Evolutionary conservation across 2,888 invertebrate species (phyloP), one percentile per base, ranked within the genome.

Genomic region (Itoplectis maculator): DNA sequence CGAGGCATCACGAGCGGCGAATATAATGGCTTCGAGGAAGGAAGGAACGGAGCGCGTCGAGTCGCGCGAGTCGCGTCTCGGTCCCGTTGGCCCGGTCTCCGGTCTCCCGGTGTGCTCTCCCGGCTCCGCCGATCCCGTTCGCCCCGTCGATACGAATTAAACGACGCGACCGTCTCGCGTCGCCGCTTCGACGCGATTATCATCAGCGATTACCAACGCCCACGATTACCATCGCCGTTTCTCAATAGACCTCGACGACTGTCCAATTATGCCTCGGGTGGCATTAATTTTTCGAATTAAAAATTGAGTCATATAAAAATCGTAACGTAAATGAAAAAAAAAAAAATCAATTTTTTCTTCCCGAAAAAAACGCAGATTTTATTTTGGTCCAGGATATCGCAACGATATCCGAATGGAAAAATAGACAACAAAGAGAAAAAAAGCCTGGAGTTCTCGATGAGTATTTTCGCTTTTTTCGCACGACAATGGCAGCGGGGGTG

Each of bases 11-110:
- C 75, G 79, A 76, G 68, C 79, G 82, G 79, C n/a, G n/a, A n/a
- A n/a, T n/a, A 82, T 82, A 82, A 82, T 82, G 82, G 61, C 79
- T 82, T 82, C 82, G 82, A 72, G 68, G 82, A 82, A 82, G 70
- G 74, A 74, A 69, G 69, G 74, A 70, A 69, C 79, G 69, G 13
- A 40, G 56, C 69, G 47, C 70, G 59, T 45, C 45, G 59, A 56
- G 37, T 15, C n/a, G n/a, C n/a, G n/a, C n/a, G n/a, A n/a, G n/a
- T 61, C 49, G 11, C 69, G 72, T 81, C 72, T 73, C 78, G 82
- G 74, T 82, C 74, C 74, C 82, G 74, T 78, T 78, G 78, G 18
- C 51, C 47, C 29, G 56, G 20, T 42, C n/a, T 47, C 61, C 61
- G 49, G 59, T 68, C 49, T 76, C 61, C 47, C 54, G 29, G n/a